Evolutionary conservation across 2,888 invertebrate genomes (phyloP).

Genomic region (Eristalis intricaria): DNA sequence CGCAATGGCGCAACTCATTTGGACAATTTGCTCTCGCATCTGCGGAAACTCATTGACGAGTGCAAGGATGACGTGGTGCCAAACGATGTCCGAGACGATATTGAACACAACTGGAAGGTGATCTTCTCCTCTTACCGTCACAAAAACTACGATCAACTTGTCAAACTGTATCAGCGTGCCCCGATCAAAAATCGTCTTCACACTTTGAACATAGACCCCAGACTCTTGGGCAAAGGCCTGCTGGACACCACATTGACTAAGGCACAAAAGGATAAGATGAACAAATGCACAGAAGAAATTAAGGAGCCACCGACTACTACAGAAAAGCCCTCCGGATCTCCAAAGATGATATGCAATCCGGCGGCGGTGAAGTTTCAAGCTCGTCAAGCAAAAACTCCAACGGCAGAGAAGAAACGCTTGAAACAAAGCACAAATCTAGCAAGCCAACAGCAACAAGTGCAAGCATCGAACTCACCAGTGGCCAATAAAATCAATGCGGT

Average conservation of each 20-base stretch:
- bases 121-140: slow-evolving; percentile 82
- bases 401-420: slow-evolving; percentile 36
- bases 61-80: slow-evolving; percentile 78
- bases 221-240: slow-evolving; percentile 74
- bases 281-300: slow-evolving; percentile 30
- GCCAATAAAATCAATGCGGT: slow-evolving; percentile 65
- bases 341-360: slow-evolving; percentile 56
- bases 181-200: slow-evolving; percentile 76
- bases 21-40: slow-evolving; percentile 80
- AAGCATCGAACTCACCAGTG: slow-evolving; percentile 32
- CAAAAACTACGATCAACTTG: slow-evolving; percentile 77
- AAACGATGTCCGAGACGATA: slow-evolving; percentile 81
- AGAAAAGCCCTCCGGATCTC: background rate
- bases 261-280: slow-evolving; percentile 73
- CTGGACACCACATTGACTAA: slow-evolving; percentile 69
- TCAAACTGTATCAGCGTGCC: slow-evolving; percentile 75
- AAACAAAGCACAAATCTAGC: background rate
- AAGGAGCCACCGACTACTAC: background rate
- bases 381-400: slow-evolving; percentile 20
- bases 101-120: slow-evolving; percentile 82
- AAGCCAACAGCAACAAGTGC: slow-evolving; percentile 35
- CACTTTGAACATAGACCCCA: slow-evolving; percentile 76
- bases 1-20: slow-evolving; percentile 82
- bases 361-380: slow-evolving; percentile 6
- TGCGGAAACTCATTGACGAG: slow-evolving; percentile 75